Percentiles rank a stretch among this genome's conserved stretches.
Conservation (phyloP, 1,140 invertebrate species). For the Pseudachorutes palmiensis region DNA sequence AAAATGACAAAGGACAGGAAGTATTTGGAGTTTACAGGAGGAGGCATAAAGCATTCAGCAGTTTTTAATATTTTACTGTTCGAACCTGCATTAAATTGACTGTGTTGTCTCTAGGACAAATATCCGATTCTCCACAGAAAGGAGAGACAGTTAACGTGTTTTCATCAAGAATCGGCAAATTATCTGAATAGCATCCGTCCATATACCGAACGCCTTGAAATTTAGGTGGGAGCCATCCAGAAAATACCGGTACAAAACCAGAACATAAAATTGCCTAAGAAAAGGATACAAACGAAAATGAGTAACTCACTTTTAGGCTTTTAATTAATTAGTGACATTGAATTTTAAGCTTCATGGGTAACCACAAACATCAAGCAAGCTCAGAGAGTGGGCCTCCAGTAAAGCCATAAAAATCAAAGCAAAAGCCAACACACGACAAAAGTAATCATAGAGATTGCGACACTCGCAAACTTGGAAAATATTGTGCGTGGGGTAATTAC, state of each 20-base stretch:
- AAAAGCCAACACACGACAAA: no score
- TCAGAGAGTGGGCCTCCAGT: no score
- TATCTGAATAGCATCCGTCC: conserved; percentile 57
- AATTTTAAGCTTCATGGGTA: no score
- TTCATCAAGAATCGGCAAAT: conserved; percentile 53
- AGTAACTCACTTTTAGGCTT: no score
- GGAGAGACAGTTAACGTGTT: conserved; percentile 58
- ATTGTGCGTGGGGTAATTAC: no score
- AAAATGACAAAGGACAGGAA: background rate
- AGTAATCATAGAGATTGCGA: no score
- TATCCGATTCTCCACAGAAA: conserved; percentile 56
- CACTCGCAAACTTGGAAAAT: no score
- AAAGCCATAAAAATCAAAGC: no score
- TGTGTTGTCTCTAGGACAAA: conserved; percentile 53
- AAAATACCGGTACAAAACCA: conserved; percentile 58
- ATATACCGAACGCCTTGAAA: conserved; percentile 54
- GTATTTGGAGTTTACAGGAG: background rate
- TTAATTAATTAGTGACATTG: no score
- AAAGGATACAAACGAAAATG: background rate
- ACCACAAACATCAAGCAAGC: no score
- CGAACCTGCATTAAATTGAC: conserved; percentile 38
- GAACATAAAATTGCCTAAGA: conserved; percentile 53
- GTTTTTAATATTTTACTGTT: background rate
- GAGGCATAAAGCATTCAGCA: background rate
- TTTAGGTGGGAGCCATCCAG: conserved; percentile 51